Evolutionary conservation across 2,797 vertebrate species (phyloP).

Genomic region (Rhyacichthys aspro): DNA sequence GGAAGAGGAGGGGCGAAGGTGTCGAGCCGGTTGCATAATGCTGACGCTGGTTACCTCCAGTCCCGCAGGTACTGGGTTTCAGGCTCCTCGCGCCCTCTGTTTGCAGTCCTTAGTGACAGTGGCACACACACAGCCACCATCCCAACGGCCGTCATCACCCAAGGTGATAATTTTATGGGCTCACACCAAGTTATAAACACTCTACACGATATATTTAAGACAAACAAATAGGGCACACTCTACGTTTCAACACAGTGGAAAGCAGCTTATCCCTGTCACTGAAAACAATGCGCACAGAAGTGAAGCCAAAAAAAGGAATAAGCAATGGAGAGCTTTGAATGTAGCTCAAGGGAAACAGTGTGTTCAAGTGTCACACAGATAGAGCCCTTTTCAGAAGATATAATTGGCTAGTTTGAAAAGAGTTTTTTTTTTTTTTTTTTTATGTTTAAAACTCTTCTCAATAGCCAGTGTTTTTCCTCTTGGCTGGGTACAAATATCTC

Average conservation of each 20-base stretch:
- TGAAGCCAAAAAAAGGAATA: conserved; percentile 16
- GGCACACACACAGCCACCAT: no score
- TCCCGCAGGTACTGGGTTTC: conserved; percentile 43
- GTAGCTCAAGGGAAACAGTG: conserved; percentile 24
- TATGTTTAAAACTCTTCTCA: conserved; percentile 37
- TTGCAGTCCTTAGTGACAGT: conserved; percentile 33
- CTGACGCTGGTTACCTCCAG: conserved; percentile 56
- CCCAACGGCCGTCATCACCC: conserved; percentile 23
- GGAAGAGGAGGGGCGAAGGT: conserved; percentile 3
- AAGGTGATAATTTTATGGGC: conserved; percentile 63
- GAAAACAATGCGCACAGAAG: conserved; percentile 36
- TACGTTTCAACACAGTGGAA: conserved; percentile 30
- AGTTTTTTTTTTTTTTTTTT: conserved; percentile 33
- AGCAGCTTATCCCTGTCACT: conserved; percentile 49
- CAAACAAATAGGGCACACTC: conserved; percentile 21
- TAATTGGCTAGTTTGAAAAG: conserved; percentile 42
- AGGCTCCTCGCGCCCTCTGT: conserved; percentile 27
- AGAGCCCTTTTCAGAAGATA: conserved; percentile 38
- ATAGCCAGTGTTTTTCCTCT: conserved; percentile 36
- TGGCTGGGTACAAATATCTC: conserved; percentile 30
- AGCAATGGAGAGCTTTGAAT: conserved; percentile 28
- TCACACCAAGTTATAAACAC: conserved; percentile 46
- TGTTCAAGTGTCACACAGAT: conserved; percentile 41
- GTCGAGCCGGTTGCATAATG: conserved; percentile 56
- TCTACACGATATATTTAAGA: conserved; percentile 32